A percentile compares a stretch with the other conserved stretches of the same genome.
phyloP scores from a whole-genome alignment of 2,797 vertebrate genomes.

The Tachyglossus aculeatus region DNA sequence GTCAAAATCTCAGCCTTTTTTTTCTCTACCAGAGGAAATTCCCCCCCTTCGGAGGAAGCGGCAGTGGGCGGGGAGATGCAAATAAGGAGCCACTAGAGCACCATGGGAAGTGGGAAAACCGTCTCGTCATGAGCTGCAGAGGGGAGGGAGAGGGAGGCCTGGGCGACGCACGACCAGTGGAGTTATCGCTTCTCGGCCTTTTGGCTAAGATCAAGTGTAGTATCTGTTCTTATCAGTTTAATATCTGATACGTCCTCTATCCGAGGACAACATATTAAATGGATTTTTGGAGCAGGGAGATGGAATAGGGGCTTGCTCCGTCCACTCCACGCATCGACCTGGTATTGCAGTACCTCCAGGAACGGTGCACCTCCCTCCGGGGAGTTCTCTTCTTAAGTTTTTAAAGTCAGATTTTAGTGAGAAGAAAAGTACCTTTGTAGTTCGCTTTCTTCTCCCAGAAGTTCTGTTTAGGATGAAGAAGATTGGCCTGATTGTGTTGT shows the following conservation, averaged over 20 bases:
- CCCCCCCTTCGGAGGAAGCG: neutral
- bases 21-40: no score
- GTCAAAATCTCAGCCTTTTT: no score
- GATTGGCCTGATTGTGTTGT: no score
- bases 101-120: neutral
- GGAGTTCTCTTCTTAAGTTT: no score
- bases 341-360: slow-evolving; percentile 43
- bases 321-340: slow-evolving; percentile 29
- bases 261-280: slow-evolving; percentile 62
- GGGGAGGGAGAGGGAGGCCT: no score
- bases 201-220: slow-evolving; percentile 50
- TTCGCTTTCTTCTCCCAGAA: no score
- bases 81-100: neutral
- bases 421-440: no score
- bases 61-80: neutral
- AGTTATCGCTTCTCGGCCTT: slow-evolving; percentile 26
- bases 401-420: no score
- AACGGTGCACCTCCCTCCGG: slow-evolving; percentile 9
- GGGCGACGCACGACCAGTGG: no score
- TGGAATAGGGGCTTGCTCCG: slow-evolving; percentile 59
- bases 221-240: slow-evolving; percentile 63
- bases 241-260: slow-evolving; percentile 62
- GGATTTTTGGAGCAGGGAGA: slow-evolving; percentile 60
- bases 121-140: rapidly evolving
- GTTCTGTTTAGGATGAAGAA: no score